Evolutionary conservation across 2,888 invertebrate genomes (phyloP), one percentile per base, ranked within the genome.

Genomic region (Papilio gigon): DNA sequence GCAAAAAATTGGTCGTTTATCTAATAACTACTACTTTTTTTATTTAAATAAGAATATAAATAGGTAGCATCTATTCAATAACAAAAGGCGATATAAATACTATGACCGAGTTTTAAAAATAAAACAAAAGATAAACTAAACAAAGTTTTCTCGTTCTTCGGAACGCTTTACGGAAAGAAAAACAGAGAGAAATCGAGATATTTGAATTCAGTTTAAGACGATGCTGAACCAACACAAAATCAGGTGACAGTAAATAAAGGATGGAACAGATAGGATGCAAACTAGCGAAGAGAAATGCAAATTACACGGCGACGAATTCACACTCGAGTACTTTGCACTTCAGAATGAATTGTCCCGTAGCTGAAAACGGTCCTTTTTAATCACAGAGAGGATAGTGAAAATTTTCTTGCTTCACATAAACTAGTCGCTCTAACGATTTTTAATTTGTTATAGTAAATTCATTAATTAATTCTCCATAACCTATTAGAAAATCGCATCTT

Each of bases 201-300:
- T 25, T 5, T 42, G 40, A 65, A 65, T 35, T 33, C 44, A 40
- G 58, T 65, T 44, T 22, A 12, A 27, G 37, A 20, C 6, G n/a
- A 4, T 9, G 33, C 35, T 60, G 27, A 66, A 60, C 47, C 17
- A 59, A 47, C 44, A 66, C 14, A 60, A 37, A 50, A 33, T 25
- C 50, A 66, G 50, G 60, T 37, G 8, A 20, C n/a, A 33, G 44
- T 25, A 59, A 44, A 47, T 37, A 58, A 2, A 65, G 30, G 8
- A 9, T 30, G 27, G 25, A 40, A 37, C 47, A 25, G n/a, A 42
- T 14, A 14, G 25, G 64, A 56, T 6, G 4, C 22, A 27, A 37
- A 65, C 37, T 40, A 30, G 22, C 58, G 44, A 58, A 59, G 58
- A 37, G 37, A 66, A 60, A 60, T 60, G 60, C 37, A 50, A 60